Conservation (phyloP, 1,140 invertebrate species). For the Propsilocerus akamusi region DNA sequence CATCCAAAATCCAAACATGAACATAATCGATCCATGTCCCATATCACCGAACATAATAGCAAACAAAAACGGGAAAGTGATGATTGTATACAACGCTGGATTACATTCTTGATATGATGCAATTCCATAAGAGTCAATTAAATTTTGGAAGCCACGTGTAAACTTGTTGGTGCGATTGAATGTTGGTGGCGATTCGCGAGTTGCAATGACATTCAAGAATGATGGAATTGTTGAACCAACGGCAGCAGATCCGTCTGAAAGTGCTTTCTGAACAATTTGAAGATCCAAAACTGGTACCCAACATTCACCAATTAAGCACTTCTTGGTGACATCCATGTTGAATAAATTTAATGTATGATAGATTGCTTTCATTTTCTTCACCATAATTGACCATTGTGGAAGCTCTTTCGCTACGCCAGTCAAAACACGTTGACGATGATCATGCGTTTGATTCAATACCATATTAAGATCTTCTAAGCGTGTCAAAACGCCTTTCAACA, state of each 20-base stretch:
- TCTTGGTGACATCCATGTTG: constrained; percentile 66
- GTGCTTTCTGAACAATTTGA: constrained; percentile 54
- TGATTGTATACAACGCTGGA: constrained; percentile 49
- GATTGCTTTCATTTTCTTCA: constrained; percentile 67
- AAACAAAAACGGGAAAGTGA: constrained; percentile 57
- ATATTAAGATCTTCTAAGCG: constrained; percentile 80
- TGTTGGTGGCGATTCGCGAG: constrained; percentile 50
- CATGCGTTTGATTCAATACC: constrained; percentile 76
- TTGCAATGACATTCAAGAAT: constrained; percentile 69
- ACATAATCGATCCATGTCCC: constrained; percentile 49
- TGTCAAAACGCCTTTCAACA: constrained; percentile 72
- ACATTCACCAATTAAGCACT: constrained; percentile 80
- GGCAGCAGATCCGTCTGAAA: constrained; percentile 71
- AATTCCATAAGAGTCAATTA: constrained; percentile 73
- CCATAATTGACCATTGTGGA: constrained; percentile 78
- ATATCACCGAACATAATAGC: constrained; percentile 60
- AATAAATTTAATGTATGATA: constrained; percentile 55
- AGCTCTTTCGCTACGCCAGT: constrained; percentile 73
- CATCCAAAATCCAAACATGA: constrained; percentile 37
- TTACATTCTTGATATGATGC: constrained; percentile 57
- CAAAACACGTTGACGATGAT: constrained; percentile 73
- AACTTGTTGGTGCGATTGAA: constrained; percentile 68
- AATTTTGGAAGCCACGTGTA: constrained; percentile 58
- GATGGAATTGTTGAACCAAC: constrained; percentile 81
- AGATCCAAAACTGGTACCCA: constrained; percentile 73